phyloP scores from a whole-genome alignment of 2,797 vertebrate genomes.

The Gouania willdenowi region DNA sequence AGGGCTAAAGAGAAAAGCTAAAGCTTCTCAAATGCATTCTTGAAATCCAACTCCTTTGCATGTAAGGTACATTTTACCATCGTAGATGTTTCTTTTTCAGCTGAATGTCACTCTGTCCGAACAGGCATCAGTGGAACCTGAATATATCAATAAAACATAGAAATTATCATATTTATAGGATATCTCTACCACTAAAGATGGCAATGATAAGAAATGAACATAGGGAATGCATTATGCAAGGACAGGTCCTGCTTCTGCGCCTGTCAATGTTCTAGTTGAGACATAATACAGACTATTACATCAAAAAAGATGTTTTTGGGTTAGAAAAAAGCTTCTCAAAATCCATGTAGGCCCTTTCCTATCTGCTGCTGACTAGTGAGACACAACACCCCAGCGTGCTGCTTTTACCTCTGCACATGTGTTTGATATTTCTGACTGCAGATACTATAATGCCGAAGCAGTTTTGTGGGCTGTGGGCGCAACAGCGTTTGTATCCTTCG shows the following conservation, averaged over 20 bases:
- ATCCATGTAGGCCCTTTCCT: too few species aligned
- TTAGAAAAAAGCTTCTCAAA: neutral
- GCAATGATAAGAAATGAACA: slow-evolving; percentile 26
- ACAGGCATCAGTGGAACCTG: slow-evolving; percentile 14
- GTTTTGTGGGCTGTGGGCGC: slow-evolving; percentile 78
- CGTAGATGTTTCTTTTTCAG: neutral
- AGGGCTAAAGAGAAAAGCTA: slow-evolving; percentile 1
- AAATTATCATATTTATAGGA: slow-evolving; percentile 31
- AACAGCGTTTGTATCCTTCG: slow-evolving; percentile 72
- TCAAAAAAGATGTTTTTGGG: slow-evolving; percentile 5
- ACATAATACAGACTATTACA: slow-evolving; percentile 15
- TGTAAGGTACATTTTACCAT: slow-evolving; percentile 3
- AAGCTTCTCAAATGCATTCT: slow-evolving; percentile 2
- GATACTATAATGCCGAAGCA: slow-evolving; percentile 68
- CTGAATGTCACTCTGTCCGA: slow-evolving; percentile 8
- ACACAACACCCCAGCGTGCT: neutral
- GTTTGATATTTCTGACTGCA: slow-evolving; percentile 53
- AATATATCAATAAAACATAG: slow-evolving; percentile 36
- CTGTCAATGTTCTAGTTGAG: slow-evolving; percentile 2
- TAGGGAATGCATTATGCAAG: slow-evolving; percentile 19
- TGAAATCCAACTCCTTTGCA: slow-evolving; percentile 19
- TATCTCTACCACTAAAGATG: slow-evolving; percentile 8
- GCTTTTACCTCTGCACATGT: neutral
- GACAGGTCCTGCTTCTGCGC: neutral
- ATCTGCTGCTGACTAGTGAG: neutral